Base-by-base conservation (phyloP, 2,113 vertebrate species). In the Actenoides hombroni region DNA sequence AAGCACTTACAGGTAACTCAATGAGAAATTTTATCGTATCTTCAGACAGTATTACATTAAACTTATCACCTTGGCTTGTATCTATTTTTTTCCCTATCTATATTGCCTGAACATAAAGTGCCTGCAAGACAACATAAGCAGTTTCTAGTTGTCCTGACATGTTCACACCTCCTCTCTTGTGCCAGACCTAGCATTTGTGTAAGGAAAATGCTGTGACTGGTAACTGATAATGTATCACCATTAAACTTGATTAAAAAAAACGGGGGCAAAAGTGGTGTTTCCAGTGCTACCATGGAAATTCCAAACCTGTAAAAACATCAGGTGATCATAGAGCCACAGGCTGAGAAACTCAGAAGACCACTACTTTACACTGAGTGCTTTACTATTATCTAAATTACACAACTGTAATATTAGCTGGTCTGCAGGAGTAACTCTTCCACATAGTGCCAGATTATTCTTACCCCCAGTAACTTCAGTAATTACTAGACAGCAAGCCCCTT, bases 221-320 rank as follows among this genome's bases (percentile, higher is more conserved):
- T 6, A 39, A 46, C 28, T 40, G 56, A 7, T 6, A n/a, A 54
- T 0, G 0, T 24, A 28, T 20, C 17, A 12, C 29, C 4, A 2
- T 0, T 33, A 24, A 64, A 57, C 12, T 61, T 24, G 9, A 16
- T 35, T 9, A 4, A n/a, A 75, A 81, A 53, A n/a, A 44, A n/a
- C n/a, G 29, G 10, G 20, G 11, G 39, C 10, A 81, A 10, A 61
- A 82, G 23, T 4, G 13, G 3, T 11, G 10, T 5, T 57, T 29
- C 35, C 59, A 56, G 48, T 39, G 44, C 49, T 51, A 2, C 2
- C 28, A 9, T 1, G 13, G 17, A 16, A 64, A 40, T 5, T 11
- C 49, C 19, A 48, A 69, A 77, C 11, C 9, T 48, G 15, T 35
- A 31, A 56, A 84, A 83, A 14, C 4, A 18, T 44, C 35, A 18